Base-by-base conservation (phyloP, 2,113 vertebrate species). In the Carassius carassius region DNA sequence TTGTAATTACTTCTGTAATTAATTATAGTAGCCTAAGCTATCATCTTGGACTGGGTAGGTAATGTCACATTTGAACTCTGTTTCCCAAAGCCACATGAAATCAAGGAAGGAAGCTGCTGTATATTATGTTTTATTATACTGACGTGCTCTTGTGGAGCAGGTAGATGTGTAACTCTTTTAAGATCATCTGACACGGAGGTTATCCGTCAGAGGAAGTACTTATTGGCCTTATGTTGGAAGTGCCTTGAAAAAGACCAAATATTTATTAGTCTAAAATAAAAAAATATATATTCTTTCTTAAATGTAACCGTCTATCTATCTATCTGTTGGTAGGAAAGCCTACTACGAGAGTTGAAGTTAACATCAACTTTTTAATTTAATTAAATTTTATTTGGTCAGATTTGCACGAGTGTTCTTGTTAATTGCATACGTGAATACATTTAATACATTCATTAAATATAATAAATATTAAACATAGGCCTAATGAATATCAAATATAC, bases 201-300 rank as follows among this genome's bases (percentile, higher is more conserved):
- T 85, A 78, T 87, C 77, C 84, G 81, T 78, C 89, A 81, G 69
- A 63, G 79, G 58, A 85, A 90, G 87, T 88, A 88, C 87, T 88
- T 90, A 88, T 63, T 86, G 85, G 87, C 87, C 85, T 90, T 80
- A 86, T 84, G 82, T 87, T 87, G 56, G 85, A 90, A 87, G 89
- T 89, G 87, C 89, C 87, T 90, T 88, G 82, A 90, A 82, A 90
- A 82, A 44, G 81, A 90, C 89, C 89, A 90, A 90, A 90, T 89
- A 90, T 89, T 89, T 89, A 87, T 90, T 88, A 90, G 88, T 87
- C 58, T 88, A 89, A 82, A 78, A 60, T 78, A 60, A 78, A 69
- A 41, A 37, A 37, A 37, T 82, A 83, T 29, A 56, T 83, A 86
- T 88, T 85, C 81, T 87, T 89, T 87, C 75, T 60, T 86, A 87